A percentile compares a stretch with the other conserved stretches of the same genome.
Conservation (phyloP, 2,888 invertebrate genomes). For the Ectemnius continuus region DNA sequence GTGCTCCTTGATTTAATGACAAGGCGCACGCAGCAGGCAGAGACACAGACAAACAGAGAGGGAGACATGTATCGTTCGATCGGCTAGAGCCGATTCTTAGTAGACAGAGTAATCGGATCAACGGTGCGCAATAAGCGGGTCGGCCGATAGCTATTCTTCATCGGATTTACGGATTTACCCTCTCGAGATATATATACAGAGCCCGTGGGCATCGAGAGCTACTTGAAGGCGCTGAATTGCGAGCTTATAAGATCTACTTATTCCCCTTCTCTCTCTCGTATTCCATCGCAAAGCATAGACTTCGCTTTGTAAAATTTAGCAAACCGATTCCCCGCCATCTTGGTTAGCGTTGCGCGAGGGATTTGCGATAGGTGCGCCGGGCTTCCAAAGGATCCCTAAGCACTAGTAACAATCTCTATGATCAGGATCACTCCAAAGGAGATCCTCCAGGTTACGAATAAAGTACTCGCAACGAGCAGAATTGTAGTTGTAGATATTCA, state of each 20-base stretch:
- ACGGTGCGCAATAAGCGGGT: slow-evolving; percentile 51
- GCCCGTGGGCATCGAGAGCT: neutral
- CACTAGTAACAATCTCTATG: no score
- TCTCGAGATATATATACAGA: slow-evolving; percentile 15
- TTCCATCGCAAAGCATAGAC: neutral
- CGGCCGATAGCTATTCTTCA: slow-evolving; percentile 44
- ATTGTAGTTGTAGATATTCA: no score
- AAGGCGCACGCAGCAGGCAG: no score
- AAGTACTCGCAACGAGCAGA: no score
- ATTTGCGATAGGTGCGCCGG: no score
- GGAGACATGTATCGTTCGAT: neutral
- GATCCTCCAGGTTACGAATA: no score
- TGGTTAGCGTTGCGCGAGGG: no score
- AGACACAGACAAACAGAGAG: neutral
- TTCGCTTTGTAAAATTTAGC: neutral
- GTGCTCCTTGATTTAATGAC: no score
- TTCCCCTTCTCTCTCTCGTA: neutral
- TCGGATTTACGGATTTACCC: slow-evolving; percentile 14
- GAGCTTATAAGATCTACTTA: slow-evolving; percentile 53
- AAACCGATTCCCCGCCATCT: neutral
- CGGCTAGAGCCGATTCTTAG: slow-evolving; percentile 1
- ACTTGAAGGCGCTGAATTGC: slow-evolving; percentile 35
- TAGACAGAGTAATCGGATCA: slow-evolving; percentile 36
- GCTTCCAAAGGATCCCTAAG: no score
- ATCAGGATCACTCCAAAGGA: no score